Conservation (phyloP, 2,113 vertebrate species). For the Dromaius novaehollandiae region DNA sequence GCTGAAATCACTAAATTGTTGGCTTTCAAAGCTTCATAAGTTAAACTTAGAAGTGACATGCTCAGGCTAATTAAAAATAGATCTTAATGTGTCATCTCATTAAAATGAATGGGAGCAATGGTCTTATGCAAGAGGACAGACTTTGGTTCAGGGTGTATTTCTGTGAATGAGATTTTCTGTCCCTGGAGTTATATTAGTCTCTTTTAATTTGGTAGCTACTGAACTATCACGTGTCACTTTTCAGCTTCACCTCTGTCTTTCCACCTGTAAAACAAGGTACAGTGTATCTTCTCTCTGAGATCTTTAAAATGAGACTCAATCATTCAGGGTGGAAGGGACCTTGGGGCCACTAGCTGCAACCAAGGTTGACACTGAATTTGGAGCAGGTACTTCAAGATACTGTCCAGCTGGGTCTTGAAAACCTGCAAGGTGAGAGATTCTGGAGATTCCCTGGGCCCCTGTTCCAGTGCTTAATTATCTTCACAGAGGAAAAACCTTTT, state of each 20-base stretch:
- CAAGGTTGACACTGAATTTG: no score
- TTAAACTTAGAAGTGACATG: conserved; percentile 29
- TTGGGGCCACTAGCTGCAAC: neutral
- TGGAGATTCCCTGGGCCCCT: no score
- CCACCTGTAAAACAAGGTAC: neutral
- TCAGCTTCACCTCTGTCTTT: no score
- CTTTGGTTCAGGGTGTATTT: neutral
- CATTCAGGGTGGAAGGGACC: neutral
- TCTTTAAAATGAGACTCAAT: neutral
- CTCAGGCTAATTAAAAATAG: conserved; percentile 51
- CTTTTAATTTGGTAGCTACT: neutral
- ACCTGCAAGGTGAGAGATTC: no score
- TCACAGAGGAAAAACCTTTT: no score
- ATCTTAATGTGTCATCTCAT: conserved; percentile 49
- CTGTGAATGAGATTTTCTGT: neutral
- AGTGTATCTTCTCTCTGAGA: no score
- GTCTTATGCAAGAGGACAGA: conserved; percentile 32
- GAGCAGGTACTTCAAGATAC: no score
- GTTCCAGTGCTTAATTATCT: no score
- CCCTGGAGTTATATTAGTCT: neutral
- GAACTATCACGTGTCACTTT: neutral
- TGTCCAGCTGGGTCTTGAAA: no score
- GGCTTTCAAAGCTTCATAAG: neutral
- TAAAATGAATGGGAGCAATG: conserved; percentile 41
- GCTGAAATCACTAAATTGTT: conserved; percentile 29